Conservation (phyloP, 2,888 invertebrate species). For the Trichopria drosophilae region DNA sequence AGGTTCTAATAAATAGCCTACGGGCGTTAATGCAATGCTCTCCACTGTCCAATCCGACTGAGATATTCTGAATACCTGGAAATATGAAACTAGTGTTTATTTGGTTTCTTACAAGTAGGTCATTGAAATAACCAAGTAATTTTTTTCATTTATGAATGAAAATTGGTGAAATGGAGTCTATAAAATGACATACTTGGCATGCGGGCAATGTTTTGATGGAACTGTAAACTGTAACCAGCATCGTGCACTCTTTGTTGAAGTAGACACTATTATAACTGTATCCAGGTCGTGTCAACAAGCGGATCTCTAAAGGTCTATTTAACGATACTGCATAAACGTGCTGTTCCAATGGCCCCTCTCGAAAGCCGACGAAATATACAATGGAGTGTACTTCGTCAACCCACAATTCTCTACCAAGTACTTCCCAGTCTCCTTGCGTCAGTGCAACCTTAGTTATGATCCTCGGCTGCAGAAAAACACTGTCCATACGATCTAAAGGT, state of each 20-base stretch:
- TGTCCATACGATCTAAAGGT: constrained; percentile 61
- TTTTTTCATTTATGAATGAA: not conserved
- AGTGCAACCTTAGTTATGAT: constrained; percentile 73
- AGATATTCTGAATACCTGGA: constrained; percentile 68
- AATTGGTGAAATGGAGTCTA: not conserved
- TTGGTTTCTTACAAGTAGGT: not conserved
- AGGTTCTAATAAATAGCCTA: constrained; percentile 74
- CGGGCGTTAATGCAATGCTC: constrained; percentile 68
- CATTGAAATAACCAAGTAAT: not conserved
- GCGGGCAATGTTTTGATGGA: constrained; percentile 80
- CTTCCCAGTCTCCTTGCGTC: constrained; percentile 93
- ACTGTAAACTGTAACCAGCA: constrained; percentile 82
- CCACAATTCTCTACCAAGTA: constrained; percentile 83
- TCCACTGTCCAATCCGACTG: constrained; percentile 72
- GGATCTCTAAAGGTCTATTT: constrained; percentile 70
- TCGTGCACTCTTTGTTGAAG: constrained; percentile 70
- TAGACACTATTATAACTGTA: constrained; percentile 73
- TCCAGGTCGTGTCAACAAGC: constrained; percentile 79
- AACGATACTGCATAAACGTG: constrained; percentile 87
- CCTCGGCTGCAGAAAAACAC: constrained; percentile 64
- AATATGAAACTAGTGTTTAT: constrained; percentile 2
- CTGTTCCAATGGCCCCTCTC: constrained; percentile 88
- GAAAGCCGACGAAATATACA: constrained; percentile 88
- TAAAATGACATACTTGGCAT: constrained; percentile 63
- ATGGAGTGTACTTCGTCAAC: constrained; percentile 77